These are phyloP conservation scores for Oxystoma pomonae DNA, from an alignment of 2,888 invertebrate genomes.

Conservation along the genomic window DNA sequence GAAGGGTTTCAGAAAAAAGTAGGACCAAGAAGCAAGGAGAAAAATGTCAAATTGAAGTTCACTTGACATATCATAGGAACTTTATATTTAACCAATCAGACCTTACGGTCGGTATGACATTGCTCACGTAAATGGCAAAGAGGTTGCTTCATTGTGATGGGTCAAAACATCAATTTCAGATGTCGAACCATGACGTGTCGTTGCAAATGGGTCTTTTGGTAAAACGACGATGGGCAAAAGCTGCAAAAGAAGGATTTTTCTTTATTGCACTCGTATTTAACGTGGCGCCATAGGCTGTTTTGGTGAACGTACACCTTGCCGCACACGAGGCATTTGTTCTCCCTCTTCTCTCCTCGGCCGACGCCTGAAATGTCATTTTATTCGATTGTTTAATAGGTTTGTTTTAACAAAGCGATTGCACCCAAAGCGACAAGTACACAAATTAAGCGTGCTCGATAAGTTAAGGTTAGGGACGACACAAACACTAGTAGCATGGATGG, in stretches of 20 bases:
- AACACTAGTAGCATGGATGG: background rate
- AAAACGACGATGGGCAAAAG: slow-evolving; percentile 58
- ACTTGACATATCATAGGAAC: too few species aligned
- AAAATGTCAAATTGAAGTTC: too few species aligned
- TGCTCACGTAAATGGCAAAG: too few species aligned
- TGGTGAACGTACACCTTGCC: slow-evolving; percentile 71
- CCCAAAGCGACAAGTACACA: background rate
- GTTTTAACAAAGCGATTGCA: background rate
- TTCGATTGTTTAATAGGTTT: background rate
- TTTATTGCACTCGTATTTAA: slow-evolving; percentile 66
- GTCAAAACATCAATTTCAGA: slow-evolving; percentile 1
- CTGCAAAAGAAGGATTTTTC: slow-evolving; percentile 60
- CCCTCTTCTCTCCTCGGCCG: background rate
- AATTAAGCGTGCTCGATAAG: background rate
- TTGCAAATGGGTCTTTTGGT: slow-evolving; percentile 56
- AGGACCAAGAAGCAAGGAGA: too few species aligned
- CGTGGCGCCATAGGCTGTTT: slow-evolving; percentile 65
- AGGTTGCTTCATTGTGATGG: background rate
- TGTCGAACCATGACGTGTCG: slow-evolving; percentile 26
- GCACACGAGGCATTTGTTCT: slow-evolving; percentile 49
- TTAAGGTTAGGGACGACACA: background rate
- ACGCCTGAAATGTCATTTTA: background rate
- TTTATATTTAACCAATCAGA: too few species aligned
- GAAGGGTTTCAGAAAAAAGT: too few species aligned
- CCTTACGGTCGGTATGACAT: too few species aligned